These are phyloP conservation scores for Syrrhaptes paradoxus DNA, from an alignment of 2,113 vertebrate species.

Conservation along the genomic window DNA sequence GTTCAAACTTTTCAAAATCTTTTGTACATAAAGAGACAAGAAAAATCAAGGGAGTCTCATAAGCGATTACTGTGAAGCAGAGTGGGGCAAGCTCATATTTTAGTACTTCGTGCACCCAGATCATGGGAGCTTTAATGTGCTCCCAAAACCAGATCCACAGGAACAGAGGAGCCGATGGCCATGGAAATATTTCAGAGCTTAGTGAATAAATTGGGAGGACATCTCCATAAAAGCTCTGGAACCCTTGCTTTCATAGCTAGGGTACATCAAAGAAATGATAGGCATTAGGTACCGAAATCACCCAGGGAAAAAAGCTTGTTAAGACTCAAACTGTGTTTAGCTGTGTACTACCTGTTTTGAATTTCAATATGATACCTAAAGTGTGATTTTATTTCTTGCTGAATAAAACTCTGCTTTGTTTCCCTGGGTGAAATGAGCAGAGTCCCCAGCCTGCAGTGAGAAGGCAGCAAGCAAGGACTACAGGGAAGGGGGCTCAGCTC, in stretches of 20 bases:
- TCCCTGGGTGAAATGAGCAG: background rate
- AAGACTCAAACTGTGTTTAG: background rate
- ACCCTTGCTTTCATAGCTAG: background rate
- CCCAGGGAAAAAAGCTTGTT: background rate
- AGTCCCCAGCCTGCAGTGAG: background rate
- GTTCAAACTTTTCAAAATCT: background rate
- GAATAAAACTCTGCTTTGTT: background rate
- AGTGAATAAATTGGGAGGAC: background rate
- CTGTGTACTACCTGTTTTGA: background rate
- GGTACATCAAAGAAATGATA: background rate
- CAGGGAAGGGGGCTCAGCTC: background rate
- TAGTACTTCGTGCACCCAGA: background rate
- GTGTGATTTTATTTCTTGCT: background rate
- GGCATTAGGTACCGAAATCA: background rate
- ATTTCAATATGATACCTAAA: background rate
- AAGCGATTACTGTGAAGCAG: background rate
- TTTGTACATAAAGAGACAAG: background rate
- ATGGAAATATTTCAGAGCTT: conserved; percentile 5
- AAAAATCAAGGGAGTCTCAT: background rate
- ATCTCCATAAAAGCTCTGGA: background rate
- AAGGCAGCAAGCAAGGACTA: background rate
- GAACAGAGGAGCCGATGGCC: background rate
- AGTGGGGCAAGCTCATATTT: background rate
- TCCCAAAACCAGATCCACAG: background rate
- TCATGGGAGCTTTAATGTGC: background rate